Conservation (phyloP, 2,113 vertebrate genomes). For the Leucopsar rothschildi region DNA sequence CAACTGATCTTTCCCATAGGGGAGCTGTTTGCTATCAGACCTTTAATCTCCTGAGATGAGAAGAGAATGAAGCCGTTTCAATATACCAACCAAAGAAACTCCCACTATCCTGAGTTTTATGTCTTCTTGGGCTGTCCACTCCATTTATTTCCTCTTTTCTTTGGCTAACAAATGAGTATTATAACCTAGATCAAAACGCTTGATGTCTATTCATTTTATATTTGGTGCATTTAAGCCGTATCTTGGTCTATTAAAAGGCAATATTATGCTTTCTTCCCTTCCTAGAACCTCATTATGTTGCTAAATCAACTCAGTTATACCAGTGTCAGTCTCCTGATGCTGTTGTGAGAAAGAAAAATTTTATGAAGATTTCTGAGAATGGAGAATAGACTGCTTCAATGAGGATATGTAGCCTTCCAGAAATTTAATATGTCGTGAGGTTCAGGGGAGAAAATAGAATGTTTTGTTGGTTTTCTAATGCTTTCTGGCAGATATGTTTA, state of each 20-base stretch:
- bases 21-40: background rate
- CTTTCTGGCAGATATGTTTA: background rate
- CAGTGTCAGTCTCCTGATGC: background rate
- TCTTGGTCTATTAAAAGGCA: slow-evolving; percentile 24
- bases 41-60: background rate
- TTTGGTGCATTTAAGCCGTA: background rate
- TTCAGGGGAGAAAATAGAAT: background rate
- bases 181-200: background rate
- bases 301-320: background rate
- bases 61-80: background rate
- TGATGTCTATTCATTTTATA: background rate
- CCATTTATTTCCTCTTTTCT: background rate
- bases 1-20: background rate
- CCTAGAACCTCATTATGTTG: background rate
- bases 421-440: background rate
- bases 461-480: background rate
- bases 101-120: background rate
- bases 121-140: background rate
- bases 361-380: background rate
- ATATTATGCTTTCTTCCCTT: background rate
- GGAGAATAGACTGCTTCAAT: background rate
- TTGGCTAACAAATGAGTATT: background rate
- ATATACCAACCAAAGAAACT: background rate
- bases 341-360: background rate
- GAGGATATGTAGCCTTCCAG: background rate